Conservation (phyloP, 2,797 vertebrate species). For the Syngnathus acus region DNA sequence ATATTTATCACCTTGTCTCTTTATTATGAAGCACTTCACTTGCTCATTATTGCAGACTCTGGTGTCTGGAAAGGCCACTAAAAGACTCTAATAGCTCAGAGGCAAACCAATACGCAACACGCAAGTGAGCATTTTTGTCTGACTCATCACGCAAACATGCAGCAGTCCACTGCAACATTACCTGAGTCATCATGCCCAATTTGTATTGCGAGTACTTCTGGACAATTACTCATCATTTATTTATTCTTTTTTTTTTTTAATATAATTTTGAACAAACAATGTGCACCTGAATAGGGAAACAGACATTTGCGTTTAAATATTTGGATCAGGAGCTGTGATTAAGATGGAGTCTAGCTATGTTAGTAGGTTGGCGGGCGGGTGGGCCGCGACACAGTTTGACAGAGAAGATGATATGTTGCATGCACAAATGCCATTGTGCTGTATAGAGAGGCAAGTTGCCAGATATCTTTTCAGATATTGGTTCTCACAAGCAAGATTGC, state of each 20-base stretch:
- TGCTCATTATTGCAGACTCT: not conserved
- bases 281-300: not conserved
- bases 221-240: not conserved
- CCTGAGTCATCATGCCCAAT: constrained; percentile 20
- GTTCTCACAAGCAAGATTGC: no score
- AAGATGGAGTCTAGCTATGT: no score
- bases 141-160: not conserved
- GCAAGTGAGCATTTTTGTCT: not conserved
- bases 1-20: not conserved
- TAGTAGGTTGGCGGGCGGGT: no score
- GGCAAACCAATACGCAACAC: not conserved
- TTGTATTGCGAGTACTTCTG: constrained; percentile 5
- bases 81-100: not conserved
- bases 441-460: no score
- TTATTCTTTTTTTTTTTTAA: no score
- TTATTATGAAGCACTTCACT: constrained; percentile 4
- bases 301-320: not conserved
- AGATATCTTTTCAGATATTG: no score
- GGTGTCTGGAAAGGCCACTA: not conserved
- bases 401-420: no score
- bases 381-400: no score
- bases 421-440: no score
- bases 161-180: constrained; percentile 1
- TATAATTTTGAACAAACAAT: not conserved
- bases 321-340: not conserved